Evolutionary conservation across 2,797 vertebrate species (phyloP).

Genomic region (Neoniphon sammara): DNA sequence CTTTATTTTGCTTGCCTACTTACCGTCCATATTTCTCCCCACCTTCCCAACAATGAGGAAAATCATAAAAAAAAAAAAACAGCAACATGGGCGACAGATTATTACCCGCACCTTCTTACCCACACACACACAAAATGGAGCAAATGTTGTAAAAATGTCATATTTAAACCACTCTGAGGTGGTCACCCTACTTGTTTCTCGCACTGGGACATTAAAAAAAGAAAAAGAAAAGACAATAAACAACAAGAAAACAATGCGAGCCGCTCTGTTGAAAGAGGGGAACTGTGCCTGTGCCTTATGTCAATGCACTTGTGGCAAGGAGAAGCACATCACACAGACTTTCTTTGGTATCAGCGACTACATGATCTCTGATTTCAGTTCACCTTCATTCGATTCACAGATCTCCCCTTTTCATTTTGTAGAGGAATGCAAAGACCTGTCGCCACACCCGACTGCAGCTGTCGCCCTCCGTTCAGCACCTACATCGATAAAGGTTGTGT

Average conservation of each 20-base stretch:
- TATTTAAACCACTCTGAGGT: conserved; percentile 32
- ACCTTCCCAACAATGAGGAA: neutral
- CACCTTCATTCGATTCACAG: conserved; percentile 64
- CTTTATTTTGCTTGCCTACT: conserved; percentile 13
- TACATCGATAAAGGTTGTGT: conserved; percentile 31
- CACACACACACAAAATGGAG: neutral
- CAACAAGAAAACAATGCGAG: conserved; percentile 55
- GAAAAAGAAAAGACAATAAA: conserved; percentile 14
- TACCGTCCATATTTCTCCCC: neutral
- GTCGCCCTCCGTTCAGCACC: neutral
- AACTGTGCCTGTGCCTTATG: conserved; percentile 98
- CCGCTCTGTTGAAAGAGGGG: conserved; percentile 93
- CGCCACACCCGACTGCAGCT: conserved; percentile 27
- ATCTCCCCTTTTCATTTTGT: conserved; percentile 38
- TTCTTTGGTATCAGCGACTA: conserved; percentile 67
- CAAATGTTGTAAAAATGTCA: conserved; percentile 3
- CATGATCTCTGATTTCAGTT: conserved; percentile 80
- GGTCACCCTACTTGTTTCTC: conserved; percentile 89
- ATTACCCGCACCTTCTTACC: neutral
- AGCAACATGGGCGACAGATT: too few relatives aligned
- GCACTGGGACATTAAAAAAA: conserved; percentile 83
- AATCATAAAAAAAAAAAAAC: neutral
- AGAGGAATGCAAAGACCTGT: conserved; percentile 75
- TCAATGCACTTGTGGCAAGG: conserved; percentile 97
- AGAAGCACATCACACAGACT: conserved; percentile 94